Evolutionary conservation across 2,113 vertebrate genomes (phyloP).

Genomic region (Pterocles orientalis): DNA sequence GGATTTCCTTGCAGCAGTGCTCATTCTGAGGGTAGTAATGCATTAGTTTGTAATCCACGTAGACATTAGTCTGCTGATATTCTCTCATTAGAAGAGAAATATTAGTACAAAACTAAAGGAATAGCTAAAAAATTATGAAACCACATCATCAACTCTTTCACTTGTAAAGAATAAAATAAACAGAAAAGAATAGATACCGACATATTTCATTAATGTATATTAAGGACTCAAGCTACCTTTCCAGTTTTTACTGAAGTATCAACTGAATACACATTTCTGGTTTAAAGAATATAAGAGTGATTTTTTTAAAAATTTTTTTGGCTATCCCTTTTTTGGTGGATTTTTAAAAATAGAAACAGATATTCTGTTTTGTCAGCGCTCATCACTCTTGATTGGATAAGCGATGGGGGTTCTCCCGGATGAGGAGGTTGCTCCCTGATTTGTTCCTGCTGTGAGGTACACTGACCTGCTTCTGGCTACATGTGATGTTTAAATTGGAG

Average conservation of each 20-base stretch:
- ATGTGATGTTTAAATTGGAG: neutral
- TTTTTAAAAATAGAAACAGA: neutral
- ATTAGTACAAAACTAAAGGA: neutral
- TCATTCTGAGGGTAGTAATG: neutral
- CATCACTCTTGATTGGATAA: neutral
- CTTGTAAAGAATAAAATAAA: neutral
- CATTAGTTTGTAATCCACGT: neutral
- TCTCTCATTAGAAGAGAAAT: neutral
- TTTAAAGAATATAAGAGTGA: neutral
- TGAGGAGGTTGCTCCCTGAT: neutral
- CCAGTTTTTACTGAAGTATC: neutral
- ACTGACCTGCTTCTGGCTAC: neutral
- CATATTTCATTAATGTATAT: neutral
- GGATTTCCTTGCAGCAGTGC: neutral
- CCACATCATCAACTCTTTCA: neutral
- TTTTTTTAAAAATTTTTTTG: neutral
- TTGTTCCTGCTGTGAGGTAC: slow-evolving; percentile 6
- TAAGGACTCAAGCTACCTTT: neutral
- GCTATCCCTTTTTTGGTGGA: neutral
- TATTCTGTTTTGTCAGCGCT: neutral
- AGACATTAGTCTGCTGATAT: neutral
- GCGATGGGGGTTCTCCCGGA: neutral
- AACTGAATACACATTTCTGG: neutral
- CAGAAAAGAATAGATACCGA: neutral
- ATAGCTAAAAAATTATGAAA: neutral